phyloP scores from a whole-genome alignment of 2,797 vertebrate species.

The Tympanoctomys barrerae region DNA sequence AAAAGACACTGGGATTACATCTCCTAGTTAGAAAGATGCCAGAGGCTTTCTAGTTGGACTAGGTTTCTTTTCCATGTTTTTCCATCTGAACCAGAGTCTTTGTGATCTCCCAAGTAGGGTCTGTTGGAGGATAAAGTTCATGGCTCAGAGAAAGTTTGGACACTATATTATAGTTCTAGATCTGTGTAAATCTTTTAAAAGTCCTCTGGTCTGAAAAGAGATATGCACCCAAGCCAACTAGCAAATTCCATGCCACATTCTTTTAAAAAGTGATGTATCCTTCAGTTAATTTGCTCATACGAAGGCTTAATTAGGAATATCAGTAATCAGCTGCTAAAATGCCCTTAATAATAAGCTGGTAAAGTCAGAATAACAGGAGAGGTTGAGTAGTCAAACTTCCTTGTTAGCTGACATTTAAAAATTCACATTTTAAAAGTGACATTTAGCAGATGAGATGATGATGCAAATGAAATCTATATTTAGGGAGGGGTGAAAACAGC shows the following conservation, averaged over 20 bases:
- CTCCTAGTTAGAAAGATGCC: not conserved
- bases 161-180: slow-evolving; percentile 83
- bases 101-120: not conserved
- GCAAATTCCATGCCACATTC: not conserved
- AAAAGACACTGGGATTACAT: slow-evolving; percentile 61
- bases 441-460: slow-evolving; percentile 90
- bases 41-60: not conserved
- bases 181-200: slow-evolving; percentile 74
- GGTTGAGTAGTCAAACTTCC: slow-evolving; percentile 89
- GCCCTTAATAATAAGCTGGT: slow-evolving; percentile 87
- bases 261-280: slow-evolving; percentile 66
- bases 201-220: slow-evolving; percentile 64
- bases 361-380: slow-evolving; percentile 87
- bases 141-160: slow-evolving; percentile 67
- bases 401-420: slow-evolving; percentile 91
- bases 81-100: not conserved
- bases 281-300: slow-evolving; percentile 78
- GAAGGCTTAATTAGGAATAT: slow-evolving; percentile 87
- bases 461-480: slow-evolving; percentile 91
- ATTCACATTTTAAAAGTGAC: slow-evolving; percentile 91
- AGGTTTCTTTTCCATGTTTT: not conserved
- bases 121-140: slow-evolving; percentile 72
- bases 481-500: slow-evolving; percentile 86
- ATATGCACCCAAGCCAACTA: not conserved
- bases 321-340: slow-evolving; percentile 88